Conservation (phyloP, 2,113 vertebrate genomes). For the Ranitomeya imitator region DNA sequence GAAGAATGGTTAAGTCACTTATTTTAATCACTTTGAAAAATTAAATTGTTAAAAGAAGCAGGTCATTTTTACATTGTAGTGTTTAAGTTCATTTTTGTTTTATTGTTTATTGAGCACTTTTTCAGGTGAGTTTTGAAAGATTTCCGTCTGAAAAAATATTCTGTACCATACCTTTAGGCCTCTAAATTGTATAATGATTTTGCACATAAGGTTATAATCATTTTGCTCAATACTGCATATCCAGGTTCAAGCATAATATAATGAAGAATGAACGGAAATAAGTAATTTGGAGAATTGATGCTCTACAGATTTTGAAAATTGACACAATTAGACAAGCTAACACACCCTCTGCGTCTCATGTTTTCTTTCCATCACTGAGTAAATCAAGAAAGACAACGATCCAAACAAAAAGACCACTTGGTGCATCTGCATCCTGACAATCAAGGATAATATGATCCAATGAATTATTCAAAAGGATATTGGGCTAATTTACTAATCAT, state of each 20-base stretch:
- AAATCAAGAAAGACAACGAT: constrained; percentile 42
- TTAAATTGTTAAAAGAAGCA: too few relatives aligned
- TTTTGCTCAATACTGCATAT: neutral
- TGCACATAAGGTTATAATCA: neutral
- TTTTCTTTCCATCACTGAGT: constrained; percentile 5
- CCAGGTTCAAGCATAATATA: constrained; percentile 29
- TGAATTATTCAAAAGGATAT: constrained; percentile 82
- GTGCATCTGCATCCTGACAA: constrained; percentile 79
- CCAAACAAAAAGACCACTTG: constrained; percentile 66
- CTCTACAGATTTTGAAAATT: constrained; percentile 45
- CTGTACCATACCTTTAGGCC: neutral
- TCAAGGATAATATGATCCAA: constrained; percentile 75
- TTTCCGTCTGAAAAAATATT: too few relatives aligned
- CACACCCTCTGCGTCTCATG: constrained; percentile 33
- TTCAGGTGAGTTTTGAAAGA: too few relatives aligned
- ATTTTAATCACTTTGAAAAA: too few relatives aligned
- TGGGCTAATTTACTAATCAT: constrained; percentile 78
- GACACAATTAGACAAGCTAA: constrained; percentile 40
- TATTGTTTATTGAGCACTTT: too few relatives aligned
- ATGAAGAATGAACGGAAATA: constrained; percentile 14
- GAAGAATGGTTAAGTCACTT: too few relatives aligned
- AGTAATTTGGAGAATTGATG: constrained; percentile 41
- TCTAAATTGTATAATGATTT: neutral
- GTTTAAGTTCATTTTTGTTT: too few relatives aligned
- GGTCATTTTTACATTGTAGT: too few relatives aligned